These are phyloP conservation scores for Leptosomus discolor DNA, from an alignment of 2,113 vertebrate species.

Conservation along the genomic window DNA sequence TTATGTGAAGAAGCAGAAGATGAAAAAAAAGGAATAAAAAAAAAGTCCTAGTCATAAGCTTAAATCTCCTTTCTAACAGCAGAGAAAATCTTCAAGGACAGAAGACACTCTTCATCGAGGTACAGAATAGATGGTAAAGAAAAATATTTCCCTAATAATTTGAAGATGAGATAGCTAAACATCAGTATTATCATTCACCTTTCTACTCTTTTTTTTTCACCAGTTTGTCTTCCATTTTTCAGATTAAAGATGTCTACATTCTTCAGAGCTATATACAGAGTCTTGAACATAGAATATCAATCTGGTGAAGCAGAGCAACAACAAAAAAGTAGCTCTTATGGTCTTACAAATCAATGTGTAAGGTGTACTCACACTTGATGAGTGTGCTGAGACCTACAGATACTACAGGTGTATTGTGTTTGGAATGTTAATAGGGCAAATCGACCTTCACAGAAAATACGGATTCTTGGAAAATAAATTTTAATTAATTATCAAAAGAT, in stretches of 20 bases:
- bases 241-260: background rate
- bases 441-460: background rate
- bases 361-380: background rate
- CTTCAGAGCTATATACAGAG: background rate
- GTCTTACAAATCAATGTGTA: background rate
- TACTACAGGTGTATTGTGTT: background rate
- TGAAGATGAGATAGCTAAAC: background rate
- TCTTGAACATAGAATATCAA: background rate
- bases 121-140: background rate
- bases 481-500: constrained; percentile 44
- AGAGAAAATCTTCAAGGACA: background rate
- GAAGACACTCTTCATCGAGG: background rate
- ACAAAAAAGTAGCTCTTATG: background rate
- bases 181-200: background rate
- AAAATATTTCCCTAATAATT: background rate
- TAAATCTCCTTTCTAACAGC: background rate
- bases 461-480: constrained; percentile 11
- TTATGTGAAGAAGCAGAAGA: background rate
- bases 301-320: background rate
- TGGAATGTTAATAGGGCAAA: background rate
- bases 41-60: background rate
- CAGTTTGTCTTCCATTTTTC: background rate
- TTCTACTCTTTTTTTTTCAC: background rate
- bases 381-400: background rate
- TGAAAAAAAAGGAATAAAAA: background rate